These are phyloP conservation scores for Channa argus DNA, from an alignment of 2,113 vertebrate species.

Conservation along the genomic window DNA sequence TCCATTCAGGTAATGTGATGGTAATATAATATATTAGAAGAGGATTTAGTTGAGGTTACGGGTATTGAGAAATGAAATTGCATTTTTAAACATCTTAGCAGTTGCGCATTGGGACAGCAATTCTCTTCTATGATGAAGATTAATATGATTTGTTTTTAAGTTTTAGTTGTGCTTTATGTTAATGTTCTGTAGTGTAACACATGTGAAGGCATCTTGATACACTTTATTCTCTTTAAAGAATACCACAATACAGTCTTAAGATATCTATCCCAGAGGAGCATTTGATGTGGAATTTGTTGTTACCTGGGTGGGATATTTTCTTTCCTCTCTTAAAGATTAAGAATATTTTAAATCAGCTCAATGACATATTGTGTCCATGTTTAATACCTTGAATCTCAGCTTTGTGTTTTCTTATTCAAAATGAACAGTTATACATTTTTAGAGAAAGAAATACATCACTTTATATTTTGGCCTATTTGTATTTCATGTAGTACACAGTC, in stretches of 20 bases:
- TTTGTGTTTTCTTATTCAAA: slow-evolving; percentile 33
- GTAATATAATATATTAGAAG: background rate
- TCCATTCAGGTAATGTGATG: slow-evolving; percentile 3
- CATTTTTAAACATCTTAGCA: background rate
- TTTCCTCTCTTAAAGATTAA: slow-evolving; percentile 8
- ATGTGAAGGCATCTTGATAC: slow-evolving; percentile 2
- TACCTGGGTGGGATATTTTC: slow-evolving; percentile 2
- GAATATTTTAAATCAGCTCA: slow-evolving; percentile 24
- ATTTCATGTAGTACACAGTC: slow-evolving; percentile 45
- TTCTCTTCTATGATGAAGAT: background rate
- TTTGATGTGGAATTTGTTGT: slow-evolving; percentile 25
- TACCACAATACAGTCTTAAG: slow-evolving; percentile 39
- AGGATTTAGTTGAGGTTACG: slow-evolving; percentile 18
- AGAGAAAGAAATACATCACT: background rate
- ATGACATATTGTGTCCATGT: slow-evolving; percentile 29
- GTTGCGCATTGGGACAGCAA: background rate
- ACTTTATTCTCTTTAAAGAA: slow-evolving; percentile 13
- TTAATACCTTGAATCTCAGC: slow-evolving; percentile 41
- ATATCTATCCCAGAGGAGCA: slow-evolving; percentile 6
- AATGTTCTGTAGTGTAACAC: background rate
- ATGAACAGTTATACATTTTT: slow-evolving; percentile 7
- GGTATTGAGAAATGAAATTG: slow-evolving; percentile 22
- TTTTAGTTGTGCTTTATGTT: slow-evolving; percentile 18
- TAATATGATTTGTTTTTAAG: background rate
- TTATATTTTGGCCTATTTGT: slow-evolving; percentile 22